Conservation (phyloP, 2,888 invertebrate genomes). For the Neria commutata region DNA sequence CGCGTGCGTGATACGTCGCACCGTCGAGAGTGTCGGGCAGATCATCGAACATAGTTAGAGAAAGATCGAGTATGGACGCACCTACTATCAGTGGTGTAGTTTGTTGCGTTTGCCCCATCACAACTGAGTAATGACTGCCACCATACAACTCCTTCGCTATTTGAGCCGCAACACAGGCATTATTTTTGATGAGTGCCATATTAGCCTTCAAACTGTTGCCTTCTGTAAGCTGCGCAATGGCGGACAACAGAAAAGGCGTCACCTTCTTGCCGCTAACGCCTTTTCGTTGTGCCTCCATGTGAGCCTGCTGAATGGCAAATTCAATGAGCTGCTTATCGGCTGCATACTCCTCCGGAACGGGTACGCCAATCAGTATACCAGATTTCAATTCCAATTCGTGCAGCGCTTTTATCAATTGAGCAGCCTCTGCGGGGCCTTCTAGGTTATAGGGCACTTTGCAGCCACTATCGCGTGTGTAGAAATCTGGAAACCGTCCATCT, state of each 20-base stretch:
- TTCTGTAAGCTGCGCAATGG: conserved; percentile 78
- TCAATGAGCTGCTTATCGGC: conserved; percentile 66
- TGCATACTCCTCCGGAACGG: conserved; percentile 78
- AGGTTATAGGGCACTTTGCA: conserved; percentile 75
- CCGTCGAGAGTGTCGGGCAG: conserved; percentile 73
- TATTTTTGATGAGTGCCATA: conserved; percentile 91
- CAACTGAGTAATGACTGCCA: too few relatives aligned
- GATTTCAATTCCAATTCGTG: conserved; percentile 67
- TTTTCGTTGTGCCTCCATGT: conserved; percentile 67
- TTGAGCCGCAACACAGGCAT: conserved; percentile 82
- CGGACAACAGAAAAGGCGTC: conserved; percentile 87
- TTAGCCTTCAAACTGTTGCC: conserved; percentile 86
- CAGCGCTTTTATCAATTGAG: conserved; percentile 70
- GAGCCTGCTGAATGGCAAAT: conserved; percentile 73
- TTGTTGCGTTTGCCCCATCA: not conserved
- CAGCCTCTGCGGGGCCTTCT: conserved; percentile 70
- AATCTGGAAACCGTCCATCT: conserved; percentile 83
- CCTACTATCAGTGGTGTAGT: conserved; percentile 70
- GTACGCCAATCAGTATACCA: conserved; percentile 87
- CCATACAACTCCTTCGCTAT: conserved; percentile 72
- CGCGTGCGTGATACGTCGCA: conserved; percentile 73
- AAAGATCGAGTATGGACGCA: conserved; percentile 78
- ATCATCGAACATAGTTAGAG: conserved; percentile 69
- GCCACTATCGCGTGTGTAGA: conserved; percentile 84
- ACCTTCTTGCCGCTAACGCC: conserved; percentile 83